These are phyloP conservation scores for Baccha elongata DNA, from an alignment of 2,888 invertebrate genomes.

Conservation along the genomic window DNA sequence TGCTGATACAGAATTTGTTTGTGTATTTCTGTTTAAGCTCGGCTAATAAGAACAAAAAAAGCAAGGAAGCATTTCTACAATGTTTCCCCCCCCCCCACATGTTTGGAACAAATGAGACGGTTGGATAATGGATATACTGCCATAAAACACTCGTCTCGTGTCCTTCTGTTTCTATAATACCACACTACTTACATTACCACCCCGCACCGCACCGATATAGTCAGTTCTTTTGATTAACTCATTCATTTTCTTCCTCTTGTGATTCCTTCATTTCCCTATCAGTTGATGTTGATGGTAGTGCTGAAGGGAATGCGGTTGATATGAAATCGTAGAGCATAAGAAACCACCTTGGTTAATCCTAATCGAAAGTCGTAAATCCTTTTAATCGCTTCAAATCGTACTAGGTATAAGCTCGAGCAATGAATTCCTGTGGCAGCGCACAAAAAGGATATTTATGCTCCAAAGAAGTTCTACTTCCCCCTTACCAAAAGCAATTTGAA, in stretches of 20 bases:
- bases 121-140: slow-evolving; percentile 53
- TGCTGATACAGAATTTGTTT: not conserved
- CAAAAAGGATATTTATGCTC: slow-evolving; percentile 9
- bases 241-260: slow-evolving; percentile 18
- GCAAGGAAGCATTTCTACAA: slow-evolving; percentile 39
- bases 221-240: slow-evolving; percentile 28
- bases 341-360: slow-evolving; percentile 20
- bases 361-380: slow-evolving; percentile 63
- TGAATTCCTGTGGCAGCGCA: slow-evolving; percentile 15
- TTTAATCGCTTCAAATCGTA: slow-evolving; percentile 45
- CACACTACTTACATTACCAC: no score
- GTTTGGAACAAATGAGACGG: slow-evolving; percentile 43
- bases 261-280: not conserved
- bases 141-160: slow-evolving; percentile 16
- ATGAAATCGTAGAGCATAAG: not conserved
- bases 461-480: not conserved
- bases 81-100: not conserved
- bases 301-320: not conserved
- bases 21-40: slow-evolving; percentile 8
- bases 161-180: not conserved
- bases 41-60: slow-evolving; percentile 18
- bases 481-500: slow-evolving; percentile 35
- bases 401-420: not conserved
- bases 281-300: not conserved
- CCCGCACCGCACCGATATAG: not conserved